phyloP scores from a whole-genome alignment of 2,888 invertebrate species.

The Allygus modestus region DNA sequence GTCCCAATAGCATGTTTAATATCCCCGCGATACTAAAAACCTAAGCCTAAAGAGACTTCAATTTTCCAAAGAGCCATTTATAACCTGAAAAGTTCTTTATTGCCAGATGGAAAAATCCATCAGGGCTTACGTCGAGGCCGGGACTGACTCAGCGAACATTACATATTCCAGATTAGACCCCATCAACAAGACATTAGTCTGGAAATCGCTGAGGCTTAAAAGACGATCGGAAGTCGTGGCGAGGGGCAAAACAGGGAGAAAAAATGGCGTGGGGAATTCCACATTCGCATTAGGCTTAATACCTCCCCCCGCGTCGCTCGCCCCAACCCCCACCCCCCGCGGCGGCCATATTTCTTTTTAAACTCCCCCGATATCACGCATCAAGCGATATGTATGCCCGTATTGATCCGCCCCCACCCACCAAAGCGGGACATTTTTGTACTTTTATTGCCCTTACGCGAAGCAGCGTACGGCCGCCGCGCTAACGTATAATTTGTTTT shows the following conservation, averaged over 20 bases:
- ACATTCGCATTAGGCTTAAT: slow-evolving; percentile 63
- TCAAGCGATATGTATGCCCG: slow-evolving; percentile 60
- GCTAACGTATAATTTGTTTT: slow-evolving; percentile 46
- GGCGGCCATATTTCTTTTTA: slow-evolving; percentile 62
- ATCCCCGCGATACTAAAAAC: neutral
- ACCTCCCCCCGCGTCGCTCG: neutral
- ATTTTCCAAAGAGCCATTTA: slow-evolving; percentile 36
- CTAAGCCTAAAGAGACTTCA: slow-evolving; percentile 8
- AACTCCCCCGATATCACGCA: slow-evolving; percentile 61
- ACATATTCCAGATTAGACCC: slow-evolving; percentile 59
- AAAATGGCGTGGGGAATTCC: slow-evolving; percentile 63
- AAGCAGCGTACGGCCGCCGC: slow-evolving; percentile 10
- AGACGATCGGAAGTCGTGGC: slow-evolving; percentile 56
- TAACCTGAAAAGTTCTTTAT: slow-evolving; percentile 42
- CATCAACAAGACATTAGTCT: slow-evolving; percentile 62
- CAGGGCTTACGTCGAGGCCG: neutral
- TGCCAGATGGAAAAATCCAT: slow-evolving; percentile 30
- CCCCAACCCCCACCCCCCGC: slow-evolving; percentile 22
- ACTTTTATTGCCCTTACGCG: slow-evolving; percentile 36
- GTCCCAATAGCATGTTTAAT: neutral
- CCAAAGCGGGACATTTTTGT: slow-evolving; percentile 42
- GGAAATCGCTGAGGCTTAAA: slow-evolving; percentile 58
- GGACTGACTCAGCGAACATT: slow-evolving; percentile 44
- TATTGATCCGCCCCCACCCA: slow-evolving; percentile 45
- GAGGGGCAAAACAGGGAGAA: slow-evolving; percentile 31